Evolutionary conservation across 1,140 invertebrate genomes (phyloP).

Genomic region (Caenorhabditis remanei): DNA sequence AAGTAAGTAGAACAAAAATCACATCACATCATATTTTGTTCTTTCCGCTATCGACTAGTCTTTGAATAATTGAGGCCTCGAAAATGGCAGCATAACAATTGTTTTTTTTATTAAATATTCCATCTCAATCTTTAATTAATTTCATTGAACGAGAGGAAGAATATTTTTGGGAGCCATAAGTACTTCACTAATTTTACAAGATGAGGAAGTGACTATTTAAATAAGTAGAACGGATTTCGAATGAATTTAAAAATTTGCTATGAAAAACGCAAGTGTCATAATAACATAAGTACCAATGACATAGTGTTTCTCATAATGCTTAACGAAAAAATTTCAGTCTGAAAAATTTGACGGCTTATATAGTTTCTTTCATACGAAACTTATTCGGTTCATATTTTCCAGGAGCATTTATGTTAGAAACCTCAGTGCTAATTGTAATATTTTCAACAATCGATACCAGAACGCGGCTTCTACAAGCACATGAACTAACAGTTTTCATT

Average conservation of each 20-base stretch:
- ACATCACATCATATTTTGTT: conserved; percentile 28
- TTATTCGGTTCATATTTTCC: no score
- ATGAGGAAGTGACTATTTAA: neutral
- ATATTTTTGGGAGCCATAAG: neutral
- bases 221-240: neutral
- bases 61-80: conserved; percentile 7
- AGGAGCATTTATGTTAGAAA: no score
- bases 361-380: no score
- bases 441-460: no score
- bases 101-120: conserved; percentile 3
- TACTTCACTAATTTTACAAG: neutral
- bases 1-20: conserved; percentile 48
- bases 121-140: neutral
- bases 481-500: neutral
- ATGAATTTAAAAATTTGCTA: neutral
- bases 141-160: neutral
- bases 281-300: no score
- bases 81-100: conserved; percentile 1
- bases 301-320: no score
- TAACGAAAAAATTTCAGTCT: no score
- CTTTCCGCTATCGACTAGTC: conserved; percentile 4
- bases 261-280: neutral
- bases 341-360: no score
- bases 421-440: no score
- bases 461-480: no score